These are phyloP conservation scores for Mus pahari DNA, from an alignment of 2,113 vertebrate species.

Conservation along the genomic window DNA sequence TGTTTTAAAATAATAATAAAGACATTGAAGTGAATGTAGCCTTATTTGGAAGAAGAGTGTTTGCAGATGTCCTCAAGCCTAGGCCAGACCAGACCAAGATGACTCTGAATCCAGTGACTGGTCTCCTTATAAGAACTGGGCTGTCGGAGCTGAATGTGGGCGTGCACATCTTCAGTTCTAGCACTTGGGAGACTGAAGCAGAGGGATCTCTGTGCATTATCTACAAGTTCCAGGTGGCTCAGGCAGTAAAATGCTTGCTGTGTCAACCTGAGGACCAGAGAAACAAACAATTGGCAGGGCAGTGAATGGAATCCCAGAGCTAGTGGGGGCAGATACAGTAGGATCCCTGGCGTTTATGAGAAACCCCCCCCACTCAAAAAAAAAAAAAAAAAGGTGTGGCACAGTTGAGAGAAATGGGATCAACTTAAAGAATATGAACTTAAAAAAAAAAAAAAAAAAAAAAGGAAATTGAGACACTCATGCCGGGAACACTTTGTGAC, in stretches of 20 bases:
- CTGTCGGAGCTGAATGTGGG: not conserved
- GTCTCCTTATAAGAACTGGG: not conserved
- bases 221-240: not conserved
- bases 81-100: no score
- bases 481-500: not conserved
- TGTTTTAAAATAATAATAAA: not conserved
- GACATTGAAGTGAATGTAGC: not conserved
- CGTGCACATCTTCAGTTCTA: not conserved
- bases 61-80: not conserved
- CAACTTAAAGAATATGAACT: no score
- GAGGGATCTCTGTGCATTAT: not conserved
- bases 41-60: not conserved
- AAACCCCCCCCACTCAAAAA: not conserved
- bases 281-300: not conserved
- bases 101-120: not conserved
- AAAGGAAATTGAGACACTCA: not conserved
- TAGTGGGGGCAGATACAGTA: not conserved
- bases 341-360: not conserved
- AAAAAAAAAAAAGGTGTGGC: accelerated
- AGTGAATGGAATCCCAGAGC: not conserved
- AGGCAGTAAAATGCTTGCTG: not conserved
- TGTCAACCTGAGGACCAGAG: not conserved
- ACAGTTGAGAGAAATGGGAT: no score
- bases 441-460: not conserved
- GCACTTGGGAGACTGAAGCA: not conserved